Percentiles rank a stretch among this genome's conserved stretches.
Conservation (phyloP, 2,113 vertebrate species). For the Anarrhichthys ocellatus region DNA sequence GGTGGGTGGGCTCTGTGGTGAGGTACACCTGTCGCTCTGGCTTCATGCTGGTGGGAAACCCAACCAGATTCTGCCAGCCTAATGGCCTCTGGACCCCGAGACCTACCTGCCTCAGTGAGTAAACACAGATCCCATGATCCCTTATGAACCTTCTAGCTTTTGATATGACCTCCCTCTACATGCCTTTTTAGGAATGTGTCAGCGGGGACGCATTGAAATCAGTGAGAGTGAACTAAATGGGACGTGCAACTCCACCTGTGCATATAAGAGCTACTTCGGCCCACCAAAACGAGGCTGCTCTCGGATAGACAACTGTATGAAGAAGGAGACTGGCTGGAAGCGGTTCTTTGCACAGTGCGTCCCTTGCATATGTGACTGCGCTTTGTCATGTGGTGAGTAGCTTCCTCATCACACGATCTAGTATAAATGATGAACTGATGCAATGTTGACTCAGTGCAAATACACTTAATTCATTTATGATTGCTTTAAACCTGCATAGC, state of each 20-base stretch:
- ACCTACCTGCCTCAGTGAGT: slow-evolving; percentile 87
- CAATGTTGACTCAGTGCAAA: slow-evolving; percentile 12
- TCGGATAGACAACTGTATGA: slow-evolving; percentile 82
- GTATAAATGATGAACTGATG: not conserved
- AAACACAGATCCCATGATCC: not conserved
- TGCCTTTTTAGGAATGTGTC: slow-evolving; percentile 83
- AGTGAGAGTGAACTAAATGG: slow-evolving; percentile 82
- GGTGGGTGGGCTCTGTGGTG: slow-evolving; percentile 89
- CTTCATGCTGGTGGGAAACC: slow-evolving; percentile 85
- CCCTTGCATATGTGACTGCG: slow-evolving; percentile 86
- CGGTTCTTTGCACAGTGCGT: slow-evolving; percentile 84
- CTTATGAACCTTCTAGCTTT: not conserved
- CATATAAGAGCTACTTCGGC: slow-evolving; percentile 75
- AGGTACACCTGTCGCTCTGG: slow-evolving; percentile 85
- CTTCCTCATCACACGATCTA: not conserved
- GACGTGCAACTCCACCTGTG: slow-evolving; percentile 83
- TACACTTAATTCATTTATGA: slow-evolving; percentile 4
- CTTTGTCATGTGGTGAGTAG: slow-evolving; percentile 81
- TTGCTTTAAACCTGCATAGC: slow-evolving; percentile 4
- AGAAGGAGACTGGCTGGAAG: slow-evolving; percentile 84
- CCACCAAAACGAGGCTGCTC: slow-evolving; percentile 79
- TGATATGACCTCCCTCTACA: not conserved
- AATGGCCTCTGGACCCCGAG: slow-evolving; percentile 85
- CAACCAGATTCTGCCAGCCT: slow-evolving; percentile 81
- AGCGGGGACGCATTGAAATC: slow-evolving; percentile 81